Evolutionary conservation across 2,113 vertebrate species (phyloP).

Genomic region (Formicarius rufipectus): DNA sequence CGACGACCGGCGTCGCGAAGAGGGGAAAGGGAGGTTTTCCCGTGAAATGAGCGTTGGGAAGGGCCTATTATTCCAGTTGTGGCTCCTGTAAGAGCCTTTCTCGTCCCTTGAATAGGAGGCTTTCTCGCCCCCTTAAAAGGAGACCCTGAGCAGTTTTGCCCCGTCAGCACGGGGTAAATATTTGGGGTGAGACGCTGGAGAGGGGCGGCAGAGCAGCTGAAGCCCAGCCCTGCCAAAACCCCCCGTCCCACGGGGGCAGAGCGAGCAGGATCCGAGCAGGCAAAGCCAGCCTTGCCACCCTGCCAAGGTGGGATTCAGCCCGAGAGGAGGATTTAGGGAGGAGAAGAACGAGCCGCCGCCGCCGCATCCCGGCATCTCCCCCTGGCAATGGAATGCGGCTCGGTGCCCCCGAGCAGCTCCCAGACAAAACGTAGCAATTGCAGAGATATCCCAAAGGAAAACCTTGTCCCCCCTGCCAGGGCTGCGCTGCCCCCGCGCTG

Average conservation of each 20-base stretch:
- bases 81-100: neutral
- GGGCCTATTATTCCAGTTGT: neutral
- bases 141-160: neutral
- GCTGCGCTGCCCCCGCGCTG: fast-evolving
- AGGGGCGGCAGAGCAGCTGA: too few relatives aligned
- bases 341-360: fast-evolving
- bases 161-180: neutral
- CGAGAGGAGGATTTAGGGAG: too few relatives aligned
- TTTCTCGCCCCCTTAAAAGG: neutral
- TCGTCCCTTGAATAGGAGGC: neutral
- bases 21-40: neutral
- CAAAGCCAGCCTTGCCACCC: too few relatives aligned
- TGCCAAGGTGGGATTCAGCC: too few relatives aligned
- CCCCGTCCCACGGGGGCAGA: too few relatives aligned
- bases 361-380: neutral
- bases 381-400: neutral
- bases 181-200: neutral
- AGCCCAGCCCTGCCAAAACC: too few relatives aligned
- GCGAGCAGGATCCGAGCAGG: too few relatives aligned
- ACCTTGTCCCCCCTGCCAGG: neutral
- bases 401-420: too few relatives aligned
- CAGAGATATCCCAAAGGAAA: neutral
- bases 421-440: fast-evolving
- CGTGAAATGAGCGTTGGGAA: neutral
- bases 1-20: too few relatives aligned